Evolutionary conservation across 2,113 vertebrate species (phyloP), one percentile per base, ranked within the genome.

Genomic region (Corynorhinus townsendii): DNA sequence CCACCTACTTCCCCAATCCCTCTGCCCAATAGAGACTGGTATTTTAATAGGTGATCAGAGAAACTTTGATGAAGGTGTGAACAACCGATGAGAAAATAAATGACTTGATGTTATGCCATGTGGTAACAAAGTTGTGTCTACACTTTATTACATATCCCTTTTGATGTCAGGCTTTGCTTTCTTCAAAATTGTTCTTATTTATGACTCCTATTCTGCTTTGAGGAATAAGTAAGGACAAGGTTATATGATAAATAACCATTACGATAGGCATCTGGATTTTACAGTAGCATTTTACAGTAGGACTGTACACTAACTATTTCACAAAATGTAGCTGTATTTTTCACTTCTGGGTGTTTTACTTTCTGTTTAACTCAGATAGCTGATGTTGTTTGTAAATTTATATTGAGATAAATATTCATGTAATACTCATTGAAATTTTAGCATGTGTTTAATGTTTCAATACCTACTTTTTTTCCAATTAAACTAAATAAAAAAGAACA

Each of bases 261-360:
- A 83, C 3, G 17, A 91, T 89, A 49, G 56, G 17, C 54, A 83
- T 68, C n/a, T 82, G 85, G 62, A 56, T 92, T 85, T 88, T 62
- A 72, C 52, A 72, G 80, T 0, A 43, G 86, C 11, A 69, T 72
- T 96, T 93, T 95, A 66, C 1, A 86, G 49, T 43, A 54, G 16
- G 20, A 75, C 54, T 59, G 12, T 64, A 28, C 43, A 77, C 71
- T 3, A 94, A 59, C 12, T 66, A 52, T 80, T 84, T 79, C 47
- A 84, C 11, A 84, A 45, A 40, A 66, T 12, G 54, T 62, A 59
- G 52, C 59, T 82, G 14, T 20, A 72, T 54, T 93, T 89, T 93
- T 87, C 54, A 75, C 54, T 92, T 83, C 82, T 85, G 73, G 26
- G 66, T 89, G 52, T 66, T 93, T 86, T 90, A 92, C 22, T 92